Evolutionary conservation across 2,113 vertebrate genomes (phyloP), one percentile per base, ranked within the genome.

Genomic region (Glaucomys volans): DNA sequence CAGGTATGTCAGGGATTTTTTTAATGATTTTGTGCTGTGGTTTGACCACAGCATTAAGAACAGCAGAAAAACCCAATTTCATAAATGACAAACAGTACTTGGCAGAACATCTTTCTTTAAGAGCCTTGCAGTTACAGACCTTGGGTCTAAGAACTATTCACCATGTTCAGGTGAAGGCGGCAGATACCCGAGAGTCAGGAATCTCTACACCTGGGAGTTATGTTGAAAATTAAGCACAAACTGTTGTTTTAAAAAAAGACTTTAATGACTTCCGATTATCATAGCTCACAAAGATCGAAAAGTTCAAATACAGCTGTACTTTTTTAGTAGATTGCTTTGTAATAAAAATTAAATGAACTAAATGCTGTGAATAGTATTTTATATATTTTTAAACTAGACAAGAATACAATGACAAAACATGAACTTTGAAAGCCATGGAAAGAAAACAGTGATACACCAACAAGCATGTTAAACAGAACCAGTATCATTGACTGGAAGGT

Each of bases 111-210:
- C 98, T 99, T 99, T 98, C 98, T 99, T 99, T 99, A 99, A 99
- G 99, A 99, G 99, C 99, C 99, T 99, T 99, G 99, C 98, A 99
- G 98, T 99, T 99, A 99, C 99, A 99, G 99, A 99, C 99, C 98
- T 99, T 98, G 98, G 99, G 99, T 98, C 99, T 99, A 99, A 99
- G 98, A 99, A 99, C 99, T 99, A 99, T 98, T 98, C 99, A 99
- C 99, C 99, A 98, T 99, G 98, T 99, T 99, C 98, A 99, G 98
- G 99, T 99, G 98, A 97, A 98, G 98, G 97, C 99, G 98, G 97
- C 97, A 98, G 98, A 98, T 99, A 98, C 96, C 98, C 97, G 98
- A 99, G 98, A 98, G 98, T 97, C 99, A 98, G 98, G 98, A 98
- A 98, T 98, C 97, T 97, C 97, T 97, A 97, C 97, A 97, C 98